phyloP scores from a whole-genome alignment of 2,888 invertebrate species.

The Drosophila yooni region DNA sequence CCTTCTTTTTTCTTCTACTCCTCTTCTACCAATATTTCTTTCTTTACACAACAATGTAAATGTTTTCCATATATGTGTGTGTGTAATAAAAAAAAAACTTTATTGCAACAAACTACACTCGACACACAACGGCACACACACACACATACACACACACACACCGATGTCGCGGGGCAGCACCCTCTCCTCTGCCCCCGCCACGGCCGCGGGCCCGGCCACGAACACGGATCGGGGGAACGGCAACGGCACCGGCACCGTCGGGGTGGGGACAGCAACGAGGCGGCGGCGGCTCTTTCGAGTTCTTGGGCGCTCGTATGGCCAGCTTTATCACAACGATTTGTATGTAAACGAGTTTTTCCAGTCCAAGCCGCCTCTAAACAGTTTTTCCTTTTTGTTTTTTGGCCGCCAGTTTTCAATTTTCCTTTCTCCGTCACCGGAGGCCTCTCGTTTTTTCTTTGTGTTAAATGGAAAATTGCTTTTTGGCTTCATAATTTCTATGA shows the following conservation, averaged over 20 bases:
- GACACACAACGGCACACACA: conserved; percentile 16
- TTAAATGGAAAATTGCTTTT: conserved; percentile 70
- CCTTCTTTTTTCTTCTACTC: conserved; percentile 50
- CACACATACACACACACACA: conserved; percentile 14
- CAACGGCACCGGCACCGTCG: conserved; percentile 19
- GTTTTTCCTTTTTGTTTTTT: conserved; percentile 62
- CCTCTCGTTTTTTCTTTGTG: conserved; percentile 37
- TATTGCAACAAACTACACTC: conserved; percentile 50
- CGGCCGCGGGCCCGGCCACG: conserved; percentile 66
- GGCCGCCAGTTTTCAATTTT: conserved; percentile 74
- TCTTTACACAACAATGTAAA: neutral
- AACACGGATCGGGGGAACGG: conserved; percentile 38
- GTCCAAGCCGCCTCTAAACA: conserved; percentile 41
- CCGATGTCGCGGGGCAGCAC: conserved; percentile 40
- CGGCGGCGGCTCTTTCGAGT: conserved; percentile 82
- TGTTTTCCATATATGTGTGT: conserved; percentile 21
- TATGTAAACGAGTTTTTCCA: conserved; percentile 84
- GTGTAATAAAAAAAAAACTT: conserved; percentile 48
- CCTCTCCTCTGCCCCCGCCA: conserved; percentile 45
- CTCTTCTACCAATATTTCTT: conserved; percentile 39
- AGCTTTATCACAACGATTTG: conserved; percentile 84
- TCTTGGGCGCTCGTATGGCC: conserved; percentile 84
- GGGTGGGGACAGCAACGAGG: conserved; percentile 66
- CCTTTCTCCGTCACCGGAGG: conserved; percentile 57
- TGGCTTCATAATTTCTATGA: conserved; percentile 70